Evolutionary conservation across 2,888 invertebrate species (phyloP), one percentile per base, ranked within the genome.

Genomic region (Epiblema foenella): DNA sequence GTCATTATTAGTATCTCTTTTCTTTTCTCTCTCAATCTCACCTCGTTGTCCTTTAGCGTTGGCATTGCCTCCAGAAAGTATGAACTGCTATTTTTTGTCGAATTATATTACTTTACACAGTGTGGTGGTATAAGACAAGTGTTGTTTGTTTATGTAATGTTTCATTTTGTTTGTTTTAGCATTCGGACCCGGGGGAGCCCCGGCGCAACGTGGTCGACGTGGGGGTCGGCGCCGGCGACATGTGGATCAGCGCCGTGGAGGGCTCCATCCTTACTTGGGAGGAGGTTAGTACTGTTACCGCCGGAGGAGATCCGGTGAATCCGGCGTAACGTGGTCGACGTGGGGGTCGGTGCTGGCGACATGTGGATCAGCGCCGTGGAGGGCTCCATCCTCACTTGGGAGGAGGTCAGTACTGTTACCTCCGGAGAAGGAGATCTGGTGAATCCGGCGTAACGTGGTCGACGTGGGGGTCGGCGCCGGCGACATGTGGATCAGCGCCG

Each of bases 201-300:
- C 78, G 85, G 76, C 85, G 85, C 62, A 81, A 82, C 74, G 77
- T 78, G 80, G 78, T 73, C 76, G 89, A 89, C 82, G 87, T 81
- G 77, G 84, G 82, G 80, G 88, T 87, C 20, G 92, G 91, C 76
- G 90, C 93, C 66, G 93, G 93, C 79, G 94, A 94, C 83, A 96
- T 96, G 95, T 96, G 96, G 96, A 90, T 96, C 86, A 94, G 95
- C 81, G 95, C 95, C 37, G 94, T 94, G 18, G 95, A 96, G 86
- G 95, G 96, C 73, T 95, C 96, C 78, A 93, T 94, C 75, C 93
- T 29, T 5, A 29, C 29, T 5, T 29, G 29, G 29, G 29, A 29
- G 29, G 29, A 29, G 29, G 29, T 29, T 5, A 29, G 29, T 29
- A 29, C 5, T 29, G 29, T 29, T 96, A 76, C 93, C 95, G 3